Conservation (phyloP, 2,888 invertebrate genomes). For the Tetragonisca angustula region DNA sequence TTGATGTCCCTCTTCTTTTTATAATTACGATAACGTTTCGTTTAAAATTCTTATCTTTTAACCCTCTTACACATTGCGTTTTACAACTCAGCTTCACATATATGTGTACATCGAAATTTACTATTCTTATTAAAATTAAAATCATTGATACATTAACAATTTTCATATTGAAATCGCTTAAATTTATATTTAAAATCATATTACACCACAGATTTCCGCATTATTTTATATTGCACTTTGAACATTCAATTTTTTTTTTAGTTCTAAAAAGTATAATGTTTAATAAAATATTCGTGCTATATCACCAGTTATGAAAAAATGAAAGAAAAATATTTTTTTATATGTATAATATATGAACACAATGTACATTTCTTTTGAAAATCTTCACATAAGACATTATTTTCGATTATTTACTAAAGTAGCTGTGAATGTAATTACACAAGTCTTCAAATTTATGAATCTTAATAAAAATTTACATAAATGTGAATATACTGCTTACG, state of each 20-base stretch:
- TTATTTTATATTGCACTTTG: conserved; percentile 62
- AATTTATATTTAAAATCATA: conserved; percentile 44
- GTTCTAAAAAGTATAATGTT: conserved; percentile 34
- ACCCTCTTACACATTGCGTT: conserved; percentile 55
- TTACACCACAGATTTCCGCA: conserved; percentile 33
- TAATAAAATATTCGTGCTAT: conserved; percentile 34
- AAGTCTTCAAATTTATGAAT: conserved; percentile 20
- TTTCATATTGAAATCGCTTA: conserved; percentile 48
- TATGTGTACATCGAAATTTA: conserved; percentile 48
- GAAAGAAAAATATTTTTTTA: conserved; percentile 27
- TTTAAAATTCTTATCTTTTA: conserved; percentile 49
- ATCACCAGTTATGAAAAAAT: conserved; percentile 28
- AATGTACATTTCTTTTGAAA: conserved; percentile 23
- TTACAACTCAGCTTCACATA: conserved; percentile 36
- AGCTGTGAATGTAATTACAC: conserved; percentile 33
- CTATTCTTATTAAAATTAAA: conserved; percentile 48
- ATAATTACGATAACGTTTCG: conserved; percentile 64
- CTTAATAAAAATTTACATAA: conserved; percentile 19
- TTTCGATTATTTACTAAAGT: not conserved
- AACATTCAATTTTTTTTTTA: conserved; percentile 42
- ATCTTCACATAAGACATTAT: conserved; percentile 13
- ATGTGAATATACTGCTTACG: conserved; percentile 21
- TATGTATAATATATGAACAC: conserved; percentile 30
- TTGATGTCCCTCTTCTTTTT: not conserved
- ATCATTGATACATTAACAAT: conserved; percentile 42